Evolutionary conservation across 2,888 invertebrate genomes (phyloP), one percentile per base, ranked within the genome.

Genomic region (Cheilosia impressa): DNA sequence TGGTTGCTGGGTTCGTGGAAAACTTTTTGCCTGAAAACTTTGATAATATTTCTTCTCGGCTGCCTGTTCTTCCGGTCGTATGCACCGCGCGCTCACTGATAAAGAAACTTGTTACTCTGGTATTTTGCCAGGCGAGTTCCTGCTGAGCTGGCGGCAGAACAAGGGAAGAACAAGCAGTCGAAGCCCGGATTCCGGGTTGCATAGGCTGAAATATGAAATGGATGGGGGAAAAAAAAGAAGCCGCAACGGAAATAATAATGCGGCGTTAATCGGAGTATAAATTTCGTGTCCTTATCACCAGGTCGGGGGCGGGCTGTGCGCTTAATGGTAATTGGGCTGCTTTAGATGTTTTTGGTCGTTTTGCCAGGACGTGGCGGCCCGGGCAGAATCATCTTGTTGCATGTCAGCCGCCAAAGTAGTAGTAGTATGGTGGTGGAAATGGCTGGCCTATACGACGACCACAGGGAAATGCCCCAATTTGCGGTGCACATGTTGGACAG

Each of bases 401-500:
- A 84, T 75, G 55, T 84, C 75, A 84, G 52, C 84, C 84, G 43
- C 38, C 38, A 3, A 13, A 38, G 38, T 80, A 80, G 75, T 75
- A 84, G 66, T 58, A 60, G 58, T 63, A 31, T 2, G 77, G 45
- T 6, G 63, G 73, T 10, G 79, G 63, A 47, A 31, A 79, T 66
- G 69, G 71, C 24, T 45, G 69, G 47, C 60, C 58, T 34, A 38
- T 50, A 60, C 66, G 66, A 80, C 80, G 71, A 71, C 84, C 84
- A 24, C 85, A 85, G 72, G 85, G 76, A 55, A 72, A 68, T 58
- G 81, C 66, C 60, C 76, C 85, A 72, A 81, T 85, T 85, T 69
- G 85, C 58, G 72, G 85, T 72, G 62, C 47, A 76, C 85, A 85
- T 85, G 85, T 85, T 76, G 81, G 66, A 50, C 85, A 85, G 45